Percentiles rank a stretch among this genome's conserved stretches.
Conservation (phyloP, 2,888 invertebrate genomes). For the Incurvaria masculella region DNA sequence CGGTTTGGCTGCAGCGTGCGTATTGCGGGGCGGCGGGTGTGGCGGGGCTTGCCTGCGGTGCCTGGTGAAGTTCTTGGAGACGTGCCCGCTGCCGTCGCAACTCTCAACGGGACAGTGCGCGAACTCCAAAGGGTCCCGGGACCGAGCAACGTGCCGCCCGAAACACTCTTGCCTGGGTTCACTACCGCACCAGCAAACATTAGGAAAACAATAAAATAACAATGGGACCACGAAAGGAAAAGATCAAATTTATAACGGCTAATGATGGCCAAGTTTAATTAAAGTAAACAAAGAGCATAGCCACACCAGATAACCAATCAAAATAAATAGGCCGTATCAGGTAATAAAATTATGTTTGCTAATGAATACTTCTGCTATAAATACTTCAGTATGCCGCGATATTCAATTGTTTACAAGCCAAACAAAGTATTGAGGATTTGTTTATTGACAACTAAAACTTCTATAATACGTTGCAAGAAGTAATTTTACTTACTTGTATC, state of each 20-base stretch:
- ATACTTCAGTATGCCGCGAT: neutral
- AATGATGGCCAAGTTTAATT: no score
- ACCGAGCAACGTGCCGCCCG: slow-evolving; percentile 46
- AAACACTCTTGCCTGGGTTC: slow-evolving; percentile 40
- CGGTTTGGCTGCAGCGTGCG: no score
- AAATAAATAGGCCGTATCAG: no score
- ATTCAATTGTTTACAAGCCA: neutral
- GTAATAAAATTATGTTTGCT: no score
- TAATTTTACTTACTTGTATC: neutral
- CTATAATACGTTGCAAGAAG: no score
- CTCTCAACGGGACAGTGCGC: slow-evolving; percentile 75
- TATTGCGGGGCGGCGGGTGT: no score
- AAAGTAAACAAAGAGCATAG: no score
- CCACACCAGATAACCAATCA: no score
- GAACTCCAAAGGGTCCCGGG: slow-evolving; percentile 69
- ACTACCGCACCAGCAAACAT: slow-evolving; percentile 29
- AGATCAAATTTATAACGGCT: no score
- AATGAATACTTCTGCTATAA: neutral
- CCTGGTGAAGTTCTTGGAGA: slow-evolving; percentile 86
- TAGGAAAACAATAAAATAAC: slow-evolving; percentile 9
- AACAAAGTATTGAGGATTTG: no score
- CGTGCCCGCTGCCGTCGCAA: slow-evolving; percentile 86
- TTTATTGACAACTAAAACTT: no score
- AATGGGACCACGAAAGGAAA: slow-evolving; percentile 14
- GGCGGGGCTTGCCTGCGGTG: slow-evolving; percentile 74